Percentiles rank a stretch among this genome's conserved stretches.
Evolutionary conservation across 1,140 invertebrate genomes (phyloP).

Genomic region (Campoletis sonorensis): DNA sequence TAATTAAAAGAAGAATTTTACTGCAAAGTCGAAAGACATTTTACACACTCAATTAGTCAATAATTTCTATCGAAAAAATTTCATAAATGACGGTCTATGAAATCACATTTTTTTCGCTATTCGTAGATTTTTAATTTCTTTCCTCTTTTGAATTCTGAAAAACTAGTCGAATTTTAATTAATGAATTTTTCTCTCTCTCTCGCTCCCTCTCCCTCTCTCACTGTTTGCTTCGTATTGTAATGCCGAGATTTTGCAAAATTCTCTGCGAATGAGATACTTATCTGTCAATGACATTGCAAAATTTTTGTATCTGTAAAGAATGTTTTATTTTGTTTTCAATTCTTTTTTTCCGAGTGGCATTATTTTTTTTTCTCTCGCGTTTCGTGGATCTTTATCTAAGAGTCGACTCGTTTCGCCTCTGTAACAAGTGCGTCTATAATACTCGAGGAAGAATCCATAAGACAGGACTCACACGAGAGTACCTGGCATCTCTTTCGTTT

Average conservation of each 20-base stretch:
- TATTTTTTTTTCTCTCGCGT: slow-evolving; percentile 9
- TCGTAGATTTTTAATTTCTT: background rate
- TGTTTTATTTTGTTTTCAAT: background rate
- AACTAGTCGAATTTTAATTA: slow-evolving; percentile 2
- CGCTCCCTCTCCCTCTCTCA: background rate
- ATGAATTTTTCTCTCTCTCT: background rate
- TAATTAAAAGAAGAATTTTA: no score
- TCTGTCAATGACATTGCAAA: slow-evolving; percentile 29
- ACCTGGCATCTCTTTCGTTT: background rate
- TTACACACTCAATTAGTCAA: no score
- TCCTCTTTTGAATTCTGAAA: background rate
- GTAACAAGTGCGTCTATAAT: slow-evolving; percentile 22
- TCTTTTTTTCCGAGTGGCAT: slow-evolving; percentile 5
- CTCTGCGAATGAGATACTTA: slow-evolving; percentile 31
- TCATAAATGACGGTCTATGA: no score
- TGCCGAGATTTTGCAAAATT: slow-evolving; percentile 31
- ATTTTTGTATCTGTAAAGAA: background rate
- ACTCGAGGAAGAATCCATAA: background rate
- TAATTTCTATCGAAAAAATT: no score
- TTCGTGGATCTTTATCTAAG: slow-evolving; percentile 11
- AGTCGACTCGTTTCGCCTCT: slow-evolving; percentile 14
- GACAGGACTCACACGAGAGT: slow-evolving; percentile 1
- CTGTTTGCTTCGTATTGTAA: background rate
- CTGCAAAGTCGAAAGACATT: no score
- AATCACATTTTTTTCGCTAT: background rate